Conservation (phyloP, 2,888 invertebrate genomes). For the Lapara coniferarum region DNA sequence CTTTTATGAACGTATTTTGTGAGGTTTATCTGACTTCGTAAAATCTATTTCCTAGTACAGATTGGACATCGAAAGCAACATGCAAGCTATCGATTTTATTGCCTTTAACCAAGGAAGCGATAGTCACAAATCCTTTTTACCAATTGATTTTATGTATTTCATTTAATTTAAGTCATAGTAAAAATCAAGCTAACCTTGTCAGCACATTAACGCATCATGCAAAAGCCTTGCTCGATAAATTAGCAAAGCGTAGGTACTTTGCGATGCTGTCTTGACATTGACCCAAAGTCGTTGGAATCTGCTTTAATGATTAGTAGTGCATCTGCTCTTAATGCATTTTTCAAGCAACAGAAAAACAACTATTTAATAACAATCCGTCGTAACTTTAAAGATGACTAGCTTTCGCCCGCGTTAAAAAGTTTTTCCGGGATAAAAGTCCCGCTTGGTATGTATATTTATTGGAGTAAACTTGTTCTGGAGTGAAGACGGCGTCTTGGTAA, state of each 20-base stretch:
- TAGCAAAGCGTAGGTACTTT: background rate
- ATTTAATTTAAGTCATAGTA: background rate
- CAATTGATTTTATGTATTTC: background rate
- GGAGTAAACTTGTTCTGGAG: too few species aligned
- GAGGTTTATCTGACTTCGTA: background rate
- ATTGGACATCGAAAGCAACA: too few species aligned
- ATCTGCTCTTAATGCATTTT: background rate
- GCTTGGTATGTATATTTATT: too few species aligned
- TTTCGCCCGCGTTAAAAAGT: too few species aligned
- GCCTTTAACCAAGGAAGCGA: background rate
- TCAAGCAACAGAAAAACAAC: background rate
- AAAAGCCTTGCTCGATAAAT: slow-evolving; percentile 16
- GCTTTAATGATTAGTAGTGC: background rate
- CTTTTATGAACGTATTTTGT: background rate
- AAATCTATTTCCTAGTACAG: too few species aligned
- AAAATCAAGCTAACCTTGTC: background rate
- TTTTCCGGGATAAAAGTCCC: too few species aligned
- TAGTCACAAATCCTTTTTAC: background rate
- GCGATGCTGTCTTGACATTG: slow-evolving; percentile 17
- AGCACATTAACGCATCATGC: slow-evolving; percentile 1
- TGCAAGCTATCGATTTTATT: background rate
- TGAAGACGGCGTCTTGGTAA: too few species aligned
- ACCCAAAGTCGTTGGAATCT: slow-evolving; percentile 11
- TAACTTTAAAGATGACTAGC: too few species aligned
- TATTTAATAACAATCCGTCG: too few species aligned